Evolutionary conservation across 2,797 vertebrate genomes (phyloP).

Genomic region (Sebastolobus altivelis): DNA sequence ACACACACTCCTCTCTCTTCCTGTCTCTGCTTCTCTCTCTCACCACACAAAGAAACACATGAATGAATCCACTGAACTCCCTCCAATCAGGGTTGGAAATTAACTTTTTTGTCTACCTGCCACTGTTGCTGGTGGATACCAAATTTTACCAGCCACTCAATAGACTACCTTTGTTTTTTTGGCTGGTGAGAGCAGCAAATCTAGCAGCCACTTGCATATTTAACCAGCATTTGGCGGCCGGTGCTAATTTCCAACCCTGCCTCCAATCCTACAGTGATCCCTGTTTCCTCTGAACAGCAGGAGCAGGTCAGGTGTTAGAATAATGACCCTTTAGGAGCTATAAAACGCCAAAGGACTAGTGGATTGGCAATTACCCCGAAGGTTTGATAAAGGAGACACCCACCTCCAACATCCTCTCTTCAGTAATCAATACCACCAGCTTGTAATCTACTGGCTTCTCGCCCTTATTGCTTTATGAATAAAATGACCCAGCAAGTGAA

Average conservation of each 20-base stretch:
- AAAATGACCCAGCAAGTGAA: not conserved
- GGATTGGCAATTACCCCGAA: not conserved
- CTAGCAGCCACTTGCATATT: no score
- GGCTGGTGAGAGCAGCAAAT: no score
- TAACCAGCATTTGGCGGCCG: no score
- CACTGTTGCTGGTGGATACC: accelerated
- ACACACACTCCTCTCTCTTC: not conserved
- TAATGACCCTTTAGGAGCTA: conserved; percentile 11
- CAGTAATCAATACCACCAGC: conserved; percentile 25
- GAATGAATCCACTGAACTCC: conserved; percentile 30
- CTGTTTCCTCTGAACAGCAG: not conserved
- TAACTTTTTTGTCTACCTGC: no score
- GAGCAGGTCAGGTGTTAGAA: not conserved
- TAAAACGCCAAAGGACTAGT: conserved; percentile 3
- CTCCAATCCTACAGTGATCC: not conserved
- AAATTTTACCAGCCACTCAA: no score
- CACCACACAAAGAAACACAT: not conserved
- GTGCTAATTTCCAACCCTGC: not conserved
- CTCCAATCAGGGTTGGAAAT: not conserved
- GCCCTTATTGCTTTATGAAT: not conserved
- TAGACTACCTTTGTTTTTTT: no score
- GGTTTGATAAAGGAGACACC: conserved; percentile 11
- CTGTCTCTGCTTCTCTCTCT: not conserved
- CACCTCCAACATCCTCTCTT: conserved; percentile 3
- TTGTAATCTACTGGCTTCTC: not conserved